Conservation (phyloP, 2,113 vertebrate genomes). For the Poeciliopsis retropinna region DNA sequence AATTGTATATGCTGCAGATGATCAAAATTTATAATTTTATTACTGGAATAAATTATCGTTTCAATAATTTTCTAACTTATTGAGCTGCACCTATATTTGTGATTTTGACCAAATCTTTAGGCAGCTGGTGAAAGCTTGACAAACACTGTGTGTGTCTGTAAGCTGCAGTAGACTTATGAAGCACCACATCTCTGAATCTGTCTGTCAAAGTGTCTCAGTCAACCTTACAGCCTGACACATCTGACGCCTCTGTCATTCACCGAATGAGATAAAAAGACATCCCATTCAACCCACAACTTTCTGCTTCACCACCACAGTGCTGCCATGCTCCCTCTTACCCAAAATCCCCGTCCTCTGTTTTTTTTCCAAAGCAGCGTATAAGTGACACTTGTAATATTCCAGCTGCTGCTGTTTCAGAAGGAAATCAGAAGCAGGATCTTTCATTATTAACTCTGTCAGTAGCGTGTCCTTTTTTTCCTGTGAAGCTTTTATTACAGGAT, state of each 20-base stretch:
- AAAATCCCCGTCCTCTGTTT: slow-evolving; percentile 38
- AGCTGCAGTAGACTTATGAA: slow-evolving; percentile 32
- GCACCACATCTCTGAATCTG: slow-evolving; percentile 29
- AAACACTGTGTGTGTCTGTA: slow-evolving; percentile 10
- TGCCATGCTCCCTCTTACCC: slow-evolving; percentile 22
- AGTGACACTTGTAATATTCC: slow-evolving; percentile 88
- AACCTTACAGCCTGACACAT: slow-evolving; percentile 38
- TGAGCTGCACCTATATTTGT: neutral
- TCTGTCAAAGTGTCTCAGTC: slow-evolving; percentile 38
- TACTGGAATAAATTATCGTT: too few species aligned
- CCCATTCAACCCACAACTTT: slow-evolving; percentile 50
- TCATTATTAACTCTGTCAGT: slow-evolving; percentile 88
- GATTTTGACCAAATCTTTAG: neutral
- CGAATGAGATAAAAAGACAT: slow-evolving; percentile 53
- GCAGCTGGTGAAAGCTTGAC: slow-evolving; percentile 1
- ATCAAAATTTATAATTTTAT: too few species aligned
- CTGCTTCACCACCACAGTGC: slow-evolving; percentile 40
- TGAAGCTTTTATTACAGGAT: slow-evolving; percentile 85
- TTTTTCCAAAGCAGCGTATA: slow-evolving; percentile 78
- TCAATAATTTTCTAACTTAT: neutral
- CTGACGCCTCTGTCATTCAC: slow-evolving; percentile 43
- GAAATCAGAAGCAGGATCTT: slow-evolving; percentile 86
- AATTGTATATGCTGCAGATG: too few species aligned
- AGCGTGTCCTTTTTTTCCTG: slow-evolving; percentile 82
- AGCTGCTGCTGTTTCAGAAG: slow-evolving; percentile 79